Evolutionary conservation across 2,113 vertebrate genomes (phyloP), one percentile per base, ranked within the genome.

Genomic region (Eupsittula cactorum): DNA sequence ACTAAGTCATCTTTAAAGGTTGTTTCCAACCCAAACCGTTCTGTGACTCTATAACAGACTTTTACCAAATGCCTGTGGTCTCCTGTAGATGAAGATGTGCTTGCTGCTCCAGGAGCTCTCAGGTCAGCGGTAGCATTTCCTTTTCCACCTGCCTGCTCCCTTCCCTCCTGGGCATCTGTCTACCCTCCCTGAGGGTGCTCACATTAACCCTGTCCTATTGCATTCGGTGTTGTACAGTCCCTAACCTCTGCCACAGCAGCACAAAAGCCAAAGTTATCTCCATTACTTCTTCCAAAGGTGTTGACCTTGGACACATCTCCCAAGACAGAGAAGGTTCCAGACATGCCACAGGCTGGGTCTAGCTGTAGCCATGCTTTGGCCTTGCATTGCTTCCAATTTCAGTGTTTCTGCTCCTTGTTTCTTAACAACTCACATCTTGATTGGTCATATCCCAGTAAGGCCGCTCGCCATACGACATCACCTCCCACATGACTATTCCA

Each of bases 381-480:
- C 29, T 64, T 49, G 49, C 57, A 68, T 1, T 23, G 50, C 27
- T 82, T n/a, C 62, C 47, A 4, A 0, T 7, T 29, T 13, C 60
- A 75, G 50, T 4, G 20, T 16, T 76, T 11, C 24, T 75, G 52
- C 25, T 77, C 68, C 50, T 24, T 39, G 9, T 14, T 77, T 50
- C 44, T 74, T 55, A 39, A 63, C 68, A 42, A 98, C 98, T 98
- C 94, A 98, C 98, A 2, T 98, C 98, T 82, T 98, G 98, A 84
- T 98, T 98, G 96, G 98, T 98, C 98, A 98, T 98, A 74, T 98
- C 98, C 98, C 98, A 98, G 97, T 98, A 98, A 33, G 98, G 98
- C 60, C 98, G 77, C 80, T 98, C 98, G n/a, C 98, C 98, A 0
- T 98, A 98, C 4, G 98, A 98, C 98, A 98, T 98, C 94, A 98